Base-by-base conservation (phyloP, 2,797 vertebrate genomes). In the Ctenosaura bakeri region DNA sequence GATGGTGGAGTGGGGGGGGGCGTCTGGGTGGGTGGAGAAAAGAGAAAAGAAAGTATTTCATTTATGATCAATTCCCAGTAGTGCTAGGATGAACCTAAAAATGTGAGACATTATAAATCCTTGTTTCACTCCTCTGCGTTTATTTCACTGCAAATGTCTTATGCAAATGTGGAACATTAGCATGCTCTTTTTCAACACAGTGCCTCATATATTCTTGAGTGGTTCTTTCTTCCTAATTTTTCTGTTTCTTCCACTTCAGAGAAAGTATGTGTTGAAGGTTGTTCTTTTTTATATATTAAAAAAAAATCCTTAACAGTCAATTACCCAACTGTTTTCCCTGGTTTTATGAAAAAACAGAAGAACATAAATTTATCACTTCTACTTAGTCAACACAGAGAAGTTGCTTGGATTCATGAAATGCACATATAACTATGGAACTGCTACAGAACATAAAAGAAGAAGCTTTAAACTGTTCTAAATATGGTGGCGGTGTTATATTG, bases 141-240 rank as follows among this genome's bases (percentile, higher is more conserved):
- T 95, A 93, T 95, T 96, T 95, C 56, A 77, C 10, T 91, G 88
- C 24, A 94, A 94, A 94, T 92, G n/a, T 88, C 80, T 93, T 91
- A 93, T 95, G 90, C 89, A 96, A 96, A 96, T 92, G 35, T 42
- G 88, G 0, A 76, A 22, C 50, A 92, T 95, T 95, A 95, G 14
- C n/a, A 91, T 91, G 14, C 26, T 92, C 2, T 87, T 95, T 90
- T 76, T 92, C 74, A 46, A 76, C 26, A 83, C 29, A 16, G 1
- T 20, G 0, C 4, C 76, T 94, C 89, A 24, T 91, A 89, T 91
- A 89, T 94, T 94, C 80, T 92, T 87, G 16, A 5, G 14, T 83
- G 5, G 22, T 92, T 91, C 81, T 18, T 87, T 78, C 64, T 87
- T 2, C 1, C 22, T 93, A 32, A 20, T 80, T 10, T 90, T 94